Conservation (phyloP, 2,797 vertebrate species). For the Sciurus vulgaris region DNA sequence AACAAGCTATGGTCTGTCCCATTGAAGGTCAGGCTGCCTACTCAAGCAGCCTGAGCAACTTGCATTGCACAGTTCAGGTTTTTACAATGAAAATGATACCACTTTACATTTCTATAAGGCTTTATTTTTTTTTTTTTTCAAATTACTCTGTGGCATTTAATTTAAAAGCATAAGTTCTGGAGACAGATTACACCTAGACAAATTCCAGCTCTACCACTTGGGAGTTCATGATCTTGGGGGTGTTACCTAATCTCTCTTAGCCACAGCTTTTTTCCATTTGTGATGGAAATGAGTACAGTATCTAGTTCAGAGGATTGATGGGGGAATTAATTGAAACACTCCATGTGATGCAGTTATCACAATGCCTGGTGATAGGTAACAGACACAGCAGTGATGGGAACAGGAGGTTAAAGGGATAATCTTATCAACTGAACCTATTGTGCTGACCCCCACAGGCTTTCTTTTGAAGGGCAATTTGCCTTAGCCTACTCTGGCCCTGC, state of each 20-base stretch:
- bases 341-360: background rate
- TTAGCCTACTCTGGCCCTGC: too few species aligned
- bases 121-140: background rate
- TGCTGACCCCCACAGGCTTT: too few species aligned
- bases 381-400: too few species aligned
- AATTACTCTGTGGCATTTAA: background rate
- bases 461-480: too few species aligned
- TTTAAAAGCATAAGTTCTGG: conserved; percentile 31
- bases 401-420: too few species aligned
- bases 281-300: background rate
- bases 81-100: background rate
- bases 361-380: background rate
- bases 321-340: conserved; percentile 13
- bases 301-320: background rate
- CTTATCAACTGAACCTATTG: too few species aligned
- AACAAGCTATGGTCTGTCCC: background rate
- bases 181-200: background rate
- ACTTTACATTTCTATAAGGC: background rate
- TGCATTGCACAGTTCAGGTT: background rate
- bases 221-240: background rate
- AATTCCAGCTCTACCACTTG: background rate
- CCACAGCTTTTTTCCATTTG: background rate
- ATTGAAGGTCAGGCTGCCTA: background rate
- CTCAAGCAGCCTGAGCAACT: background rate
- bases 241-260: background rate